Percentiles rank a stretch among this genome's conserved stretches.
Evolutionary conservation across 2,888 invertebrate genomes (phyloP).

Genomic region (Seira musarum): DNA sequence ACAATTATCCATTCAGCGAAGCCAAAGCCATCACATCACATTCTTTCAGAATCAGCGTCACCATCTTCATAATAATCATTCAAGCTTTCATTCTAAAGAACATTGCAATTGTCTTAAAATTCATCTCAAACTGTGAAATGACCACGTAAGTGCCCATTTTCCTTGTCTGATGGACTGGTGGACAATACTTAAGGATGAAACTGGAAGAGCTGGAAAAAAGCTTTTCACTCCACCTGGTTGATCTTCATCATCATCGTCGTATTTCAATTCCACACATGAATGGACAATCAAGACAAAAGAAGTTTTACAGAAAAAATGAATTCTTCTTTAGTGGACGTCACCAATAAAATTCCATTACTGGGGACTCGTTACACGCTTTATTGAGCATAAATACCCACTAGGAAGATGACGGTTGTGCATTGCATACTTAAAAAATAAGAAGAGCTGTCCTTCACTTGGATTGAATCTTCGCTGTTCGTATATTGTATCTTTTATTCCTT

Average conservation of each 20-base stretch:
- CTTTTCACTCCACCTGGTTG: constrained; percentile 4
- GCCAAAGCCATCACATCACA: no score
- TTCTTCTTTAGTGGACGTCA: constrained; percentile 3
- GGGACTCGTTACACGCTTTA: not conserved
- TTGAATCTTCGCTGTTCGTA: no score
- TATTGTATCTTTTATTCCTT: not conserved
- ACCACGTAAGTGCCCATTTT: constrained; percentile 36
- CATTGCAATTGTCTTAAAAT: constrained; percentile 10
- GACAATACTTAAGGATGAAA: not conserved
- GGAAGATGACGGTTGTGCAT: no score
- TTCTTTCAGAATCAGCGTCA: no score
- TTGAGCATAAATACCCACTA: not conserved
- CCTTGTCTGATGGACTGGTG: not conserved
- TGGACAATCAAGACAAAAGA: constrained; percentile 8
- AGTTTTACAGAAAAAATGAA: not conserved
- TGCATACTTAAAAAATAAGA: no score
- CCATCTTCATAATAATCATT: not conserved
- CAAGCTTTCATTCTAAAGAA: no score
- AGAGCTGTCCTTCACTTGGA: no score
- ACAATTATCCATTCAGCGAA: not conserved
- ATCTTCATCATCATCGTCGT: no score
- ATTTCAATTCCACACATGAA: constrained; percentile 16
- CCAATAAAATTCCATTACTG: constrained; percentile 8
- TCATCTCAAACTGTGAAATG: constrained; percentile 46
- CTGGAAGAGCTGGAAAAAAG: constrained; percentile 1